A percentile compares a stretch with the other conserved stretches of the same genome.
phyloP scores from a whole-genome alignment of 2,113 vertebrate species.

The Motacilla alba region DNA sequence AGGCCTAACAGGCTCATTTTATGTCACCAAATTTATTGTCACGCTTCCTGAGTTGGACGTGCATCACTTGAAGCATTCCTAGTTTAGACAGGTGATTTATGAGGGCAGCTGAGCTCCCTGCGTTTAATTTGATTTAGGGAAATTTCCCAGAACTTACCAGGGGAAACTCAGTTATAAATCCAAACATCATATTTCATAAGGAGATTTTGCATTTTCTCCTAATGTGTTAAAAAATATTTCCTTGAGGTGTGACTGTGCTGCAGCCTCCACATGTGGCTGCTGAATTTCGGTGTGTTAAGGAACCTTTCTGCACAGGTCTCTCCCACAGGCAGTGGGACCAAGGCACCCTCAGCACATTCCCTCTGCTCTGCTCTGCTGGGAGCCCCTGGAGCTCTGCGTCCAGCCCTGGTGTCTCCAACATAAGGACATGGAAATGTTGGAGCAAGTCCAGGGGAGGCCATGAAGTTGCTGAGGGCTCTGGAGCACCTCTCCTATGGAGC shows the following conservation, averaged over 20 bases:
- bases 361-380: neutral
- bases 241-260: neutral
- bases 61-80: neutral
- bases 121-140: constrained; percentile 13
- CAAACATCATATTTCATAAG: neutral
- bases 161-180: neutral
- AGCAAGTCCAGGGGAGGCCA: neutral
- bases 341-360: neutral
- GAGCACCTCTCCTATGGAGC: fast-evolving
- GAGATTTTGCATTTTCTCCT: neutral
- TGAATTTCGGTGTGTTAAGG: neutral
- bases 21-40: neutral
- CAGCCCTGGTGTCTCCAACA: neutral
- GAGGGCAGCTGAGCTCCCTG: neutral
- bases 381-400: neutral
- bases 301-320: neutral
- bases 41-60: neutral
- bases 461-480: neutral
- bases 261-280: neutral
- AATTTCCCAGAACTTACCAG: constrained; percentile 27
- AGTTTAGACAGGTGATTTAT: constrained; percentile 4
- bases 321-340: neutral
- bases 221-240: neutral
- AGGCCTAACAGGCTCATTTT: neutral
- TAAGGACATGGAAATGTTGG: neutral